These are phyloP conservation scores for Nasonia longicornis DNA, from an alignment of 1,140 invertebrate genomes.

Conservation along the genomic window DNA sequence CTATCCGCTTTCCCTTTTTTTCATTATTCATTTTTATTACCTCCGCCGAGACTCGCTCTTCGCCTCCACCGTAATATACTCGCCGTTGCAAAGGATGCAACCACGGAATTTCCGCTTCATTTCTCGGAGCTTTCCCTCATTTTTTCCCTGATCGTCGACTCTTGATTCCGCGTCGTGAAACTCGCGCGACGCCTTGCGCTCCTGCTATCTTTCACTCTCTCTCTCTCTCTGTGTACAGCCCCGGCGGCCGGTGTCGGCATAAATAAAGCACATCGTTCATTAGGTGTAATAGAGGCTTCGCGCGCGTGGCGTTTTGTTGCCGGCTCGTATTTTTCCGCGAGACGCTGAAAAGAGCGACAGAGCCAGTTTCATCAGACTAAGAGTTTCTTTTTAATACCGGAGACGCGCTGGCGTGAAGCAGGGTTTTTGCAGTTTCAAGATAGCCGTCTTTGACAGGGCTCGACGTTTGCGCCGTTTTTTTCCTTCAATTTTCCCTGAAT, in stretches of 20 bases:
- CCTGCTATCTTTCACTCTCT: neutral
- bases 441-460: too few species aligned
- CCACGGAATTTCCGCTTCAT: conserved; percentile 21
- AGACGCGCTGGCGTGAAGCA: neutral
- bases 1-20: neutral
- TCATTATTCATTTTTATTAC: conserved; percentile 41
- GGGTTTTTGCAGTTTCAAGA: too few species aligned
- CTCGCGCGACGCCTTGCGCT: neutral
- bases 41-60: neutral
- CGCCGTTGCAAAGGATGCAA: neutral
- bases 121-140: neutral
- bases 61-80: neutral
- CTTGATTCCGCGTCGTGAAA: conserved; percentile 13
- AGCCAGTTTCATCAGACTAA: conserved; percentile 15
- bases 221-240: neutral
- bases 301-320: neutral
- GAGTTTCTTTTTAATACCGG: conserved; percentile 13
- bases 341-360: conserved; percentile 5
- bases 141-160: neutral
- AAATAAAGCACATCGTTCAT: conserved; percentile 30
- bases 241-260: neutral
- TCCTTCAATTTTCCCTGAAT: neutral
- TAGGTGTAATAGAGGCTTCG: conserved; percentile 17
- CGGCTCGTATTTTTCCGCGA: neutral
- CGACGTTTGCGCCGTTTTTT: neutral